Conservation (phyloP, 2,888 invertebrate genomes). For the Drosophila vallismaia region DNA sequence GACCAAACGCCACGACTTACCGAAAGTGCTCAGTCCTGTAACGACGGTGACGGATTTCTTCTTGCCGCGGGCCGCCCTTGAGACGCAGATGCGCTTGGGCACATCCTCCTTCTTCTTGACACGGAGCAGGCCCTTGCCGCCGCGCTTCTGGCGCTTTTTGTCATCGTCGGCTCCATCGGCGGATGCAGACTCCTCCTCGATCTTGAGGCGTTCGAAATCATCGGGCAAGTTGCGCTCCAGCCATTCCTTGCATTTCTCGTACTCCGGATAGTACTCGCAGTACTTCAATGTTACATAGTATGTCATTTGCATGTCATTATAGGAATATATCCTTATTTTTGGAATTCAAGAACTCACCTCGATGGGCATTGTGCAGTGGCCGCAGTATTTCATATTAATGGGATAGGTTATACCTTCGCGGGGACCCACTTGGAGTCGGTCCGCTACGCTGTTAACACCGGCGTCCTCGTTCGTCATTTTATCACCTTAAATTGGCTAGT, state of each 20-base stretch:
- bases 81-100: constrained; percentile 93
- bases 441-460: constrained; percentile 84
- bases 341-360: constrained; percentile 86
- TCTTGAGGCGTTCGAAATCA: constrained; percentile 94
- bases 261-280: constrained; percentile 99
- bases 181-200: constrained; percentile 85
- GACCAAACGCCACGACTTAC: constrained; percentile 85
- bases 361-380: constrained; percentile 97
- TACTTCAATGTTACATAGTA: constrained; percentile 91
- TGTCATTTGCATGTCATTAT: no score
- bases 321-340: neutral
- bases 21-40: constrained; percentile 96
- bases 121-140: constrained; percentile 97
- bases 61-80: constrained; percentile 96
- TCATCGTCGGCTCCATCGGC: constrained; percentile 93
- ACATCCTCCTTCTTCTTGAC: constrained; percentile 97
- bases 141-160: constrained; percentile 97
- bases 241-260: constrained; percentile 99
- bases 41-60: constrained; percentile 99
- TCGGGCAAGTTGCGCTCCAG: constrained; percentile 96
- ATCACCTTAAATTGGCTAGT: neutral
- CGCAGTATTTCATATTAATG: constrained; percentile 93
- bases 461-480: constrained; percentile 85
- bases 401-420: constrained; percentile 92
- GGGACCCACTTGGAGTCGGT: constrained; percentile 87